Conservation (phyloP, 2,797 vertebrate genomes). For the Catostomus latipinnis region DNA sequence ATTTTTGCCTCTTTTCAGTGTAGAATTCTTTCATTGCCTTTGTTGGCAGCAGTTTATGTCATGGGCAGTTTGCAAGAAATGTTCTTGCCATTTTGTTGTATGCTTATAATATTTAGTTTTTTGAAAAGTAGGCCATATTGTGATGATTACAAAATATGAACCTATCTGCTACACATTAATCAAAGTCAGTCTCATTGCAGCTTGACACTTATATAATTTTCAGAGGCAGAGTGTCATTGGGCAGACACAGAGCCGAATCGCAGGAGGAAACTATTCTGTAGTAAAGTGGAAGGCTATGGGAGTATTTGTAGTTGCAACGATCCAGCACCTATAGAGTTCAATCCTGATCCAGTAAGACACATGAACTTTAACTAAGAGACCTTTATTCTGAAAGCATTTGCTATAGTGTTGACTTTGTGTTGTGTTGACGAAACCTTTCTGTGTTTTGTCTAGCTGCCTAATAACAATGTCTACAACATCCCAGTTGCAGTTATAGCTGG, state of each 20-base stretch:
- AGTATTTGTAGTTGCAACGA: conserved; percentile 98
- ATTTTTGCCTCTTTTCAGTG: background rate
- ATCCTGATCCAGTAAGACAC: conserved; percentile 88
- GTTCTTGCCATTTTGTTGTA: too few species aligned
- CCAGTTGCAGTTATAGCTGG: conserved; percentile 97
- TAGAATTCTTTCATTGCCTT: too few species aligned
- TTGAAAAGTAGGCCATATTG: too few species aligned
- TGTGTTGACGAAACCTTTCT: background rate
- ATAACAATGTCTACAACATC: conserved; percentile 86
- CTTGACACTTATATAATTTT: background rate
- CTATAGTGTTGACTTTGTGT: background rate
- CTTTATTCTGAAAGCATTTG: too few species aligned
- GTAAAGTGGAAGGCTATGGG: conserved; percentile 97
- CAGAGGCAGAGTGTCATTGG: conserved; percentile 97
- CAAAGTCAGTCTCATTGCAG: too few species aligned
- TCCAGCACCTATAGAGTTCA: conserved; percentile 96
- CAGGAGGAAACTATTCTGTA: conserved; percentile 92
- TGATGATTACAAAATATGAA: too few species aligned
- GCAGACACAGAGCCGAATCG: conserved; percentile 89
- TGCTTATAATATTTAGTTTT: too few species aligned
- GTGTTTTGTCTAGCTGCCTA: conserved; percentile 79
- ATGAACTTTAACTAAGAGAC: background rate
- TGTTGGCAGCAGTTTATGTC: too few species aligned
- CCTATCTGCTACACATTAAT: too few species aligned
- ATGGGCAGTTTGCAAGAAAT: too few species aligned